Base-by-base conservation (phyloP, 2,797 vertebrate genomes). In the Adrianichthys oophorus region DNA sequence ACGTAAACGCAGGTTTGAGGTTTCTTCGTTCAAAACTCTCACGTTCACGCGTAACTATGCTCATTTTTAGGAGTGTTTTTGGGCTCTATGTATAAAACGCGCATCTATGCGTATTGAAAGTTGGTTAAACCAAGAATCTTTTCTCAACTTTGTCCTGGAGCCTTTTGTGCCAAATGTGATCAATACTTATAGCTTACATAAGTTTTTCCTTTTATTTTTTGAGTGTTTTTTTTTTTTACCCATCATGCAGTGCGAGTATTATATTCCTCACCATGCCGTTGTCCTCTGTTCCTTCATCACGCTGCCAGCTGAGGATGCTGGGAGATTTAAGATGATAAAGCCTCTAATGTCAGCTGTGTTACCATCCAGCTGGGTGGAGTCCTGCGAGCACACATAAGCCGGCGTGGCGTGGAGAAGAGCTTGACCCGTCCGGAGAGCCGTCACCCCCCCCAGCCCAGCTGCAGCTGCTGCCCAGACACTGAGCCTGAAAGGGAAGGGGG, bases 351-450 rank as follows among this genome's bases (percentile, higher is more conserved):
- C 56, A 62, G 72, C 51, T 48, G 74, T 19, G 73, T 16, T 40
- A 17, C 23, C 4, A 62, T 78, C 70, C 80, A 83, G 76, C 81
- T 76, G 81, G 72, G 76, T 13, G 56, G 55, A 45, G 64, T 65
- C 70, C 75, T 57, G 70, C 21, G 72, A 78, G 65, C 76, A 68
- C 47, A 46, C 72, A 78, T 82, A 80, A 78, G 62, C 64, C 59
- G 62, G 61, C 59, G 60, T 46, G 52, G 68, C 7, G 52, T 26
- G 54, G 58, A 66, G 76, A 54, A 56, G 68, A 65, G 54, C 72
- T 49, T 1, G 45, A 59, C 48, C 15, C 5, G 56, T 61, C 66
- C 55, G 47, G 64, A 76, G 65, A 59, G 52, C 37, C 59, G 51
- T 59, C 65, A 16, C 70, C 59, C 63, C 19, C 50, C 61, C 14